Evolutionary conservation across 2,113 vertebrate species (phyloP).

Genomic region (Eulemur macaco): DNA sequence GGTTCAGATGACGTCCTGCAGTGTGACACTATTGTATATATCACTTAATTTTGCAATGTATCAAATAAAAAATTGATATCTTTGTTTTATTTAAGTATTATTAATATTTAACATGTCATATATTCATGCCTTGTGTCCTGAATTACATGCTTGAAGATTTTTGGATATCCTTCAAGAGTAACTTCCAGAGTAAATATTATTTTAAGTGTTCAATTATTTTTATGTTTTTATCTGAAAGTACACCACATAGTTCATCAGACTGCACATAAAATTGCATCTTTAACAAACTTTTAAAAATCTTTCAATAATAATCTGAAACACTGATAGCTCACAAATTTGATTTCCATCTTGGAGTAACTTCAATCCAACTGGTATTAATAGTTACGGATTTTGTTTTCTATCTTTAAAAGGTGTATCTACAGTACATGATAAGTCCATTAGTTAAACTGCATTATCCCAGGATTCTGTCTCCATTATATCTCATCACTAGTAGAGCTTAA

Average conservation of each 20-base stretch:
- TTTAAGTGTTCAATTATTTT: neutral
- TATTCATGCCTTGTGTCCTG: neutral
- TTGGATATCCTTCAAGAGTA: neutral
- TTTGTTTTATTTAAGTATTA: neutral
- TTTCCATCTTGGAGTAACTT: slow-evolving; percentile 24
- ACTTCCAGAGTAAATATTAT: neutral
- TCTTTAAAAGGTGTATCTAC: neutral
- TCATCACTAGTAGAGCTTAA: neutral
- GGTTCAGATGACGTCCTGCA: neutral
- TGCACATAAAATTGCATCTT: neutral
- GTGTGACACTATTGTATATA: neutral
- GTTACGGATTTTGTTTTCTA: neutral
- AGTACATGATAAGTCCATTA: slow-evolving; percentile 6
- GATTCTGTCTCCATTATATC: neutral
- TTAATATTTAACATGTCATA: neutral
- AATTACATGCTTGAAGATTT: neutral
- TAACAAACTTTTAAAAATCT: neutral
- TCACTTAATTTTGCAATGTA: neutral
- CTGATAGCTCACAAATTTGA: neutral
- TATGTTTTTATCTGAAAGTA: neutral
- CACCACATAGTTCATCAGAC: neutral
- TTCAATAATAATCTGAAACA: neutral
- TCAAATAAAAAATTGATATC: neutral
- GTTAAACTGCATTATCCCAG: slow-evolving; percentile 36
- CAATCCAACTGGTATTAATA: slow-evolving; percentile 23